A percentile compares a stretch with the other conserved stretches of the same genome.
phyloP scores from a whole-genome alignment of 2,113 vertebrate genomes.

The Hippocampus guttulatus region DNA sequence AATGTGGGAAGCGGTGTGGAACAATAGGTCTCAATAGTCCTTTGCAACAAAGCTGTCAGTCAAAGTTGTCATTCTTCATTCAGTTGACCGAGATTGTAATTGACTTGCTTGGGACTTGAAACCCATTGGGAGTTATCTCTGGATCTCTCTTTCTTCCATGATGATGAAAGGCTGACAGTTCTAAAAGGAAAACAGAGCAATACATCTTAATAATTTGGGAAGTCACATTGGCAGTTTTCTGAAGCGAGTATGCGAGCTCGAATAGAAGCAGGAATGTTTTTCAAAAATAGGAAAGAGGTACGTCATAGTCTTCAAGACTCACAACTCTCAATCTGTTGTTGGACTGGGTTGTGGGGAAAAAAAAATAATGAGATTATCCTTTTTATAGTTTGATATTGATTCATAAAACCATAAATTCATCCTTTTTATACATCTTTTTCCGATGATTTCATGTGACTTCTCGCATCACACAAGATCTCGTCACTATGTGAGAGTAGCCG shows the following conservation, averaged over 20 bases:
- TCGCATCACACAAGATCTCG: too few relatives aligned
- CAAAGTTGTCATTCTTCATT: constrained; percentile 26
- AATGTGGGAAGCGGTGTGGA: neutral
- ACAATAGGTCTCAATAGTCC: neutral
- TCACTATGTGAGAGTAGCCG: too few relatives aligned
- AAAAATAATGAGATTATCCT: too few relatives aligned
- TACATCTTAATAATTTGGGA: neutral
- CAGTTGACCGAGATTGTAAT: constrained; percentile 12
- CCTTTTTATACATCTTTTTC: too few relatives aligned
- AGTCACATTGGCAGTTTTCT: neutral
- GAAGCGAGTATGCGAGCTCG: neutral
- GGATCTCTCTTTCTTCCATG: constrained; percentile 27
- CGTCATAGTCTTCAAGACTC: neutral
- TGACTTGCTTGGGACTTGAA: neutral
- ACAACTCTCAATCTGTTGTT: neutral
- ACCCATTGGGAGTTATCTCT: constrained; percentile 9
- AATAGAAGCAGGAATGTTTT: neutral
- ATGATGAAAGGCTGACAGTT: constrained; percentile 3
- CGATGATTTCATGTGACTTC: too few relatives aligned
- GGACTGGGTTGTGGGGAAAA: too few relatives aligned
- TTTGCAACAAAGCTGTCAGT: neutral
- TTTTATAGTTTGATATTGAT: too few relatives aligned
- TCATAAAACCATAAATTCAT: too few relatives aligned
- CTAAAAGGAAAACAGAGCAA: constrained; percentile 32
- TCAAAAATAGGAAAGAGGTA: neutral